Evolutionary conservation across 2,113 vertebrate genomes (phyloP).

Genomic region (Zosterops lateralis): DNA sequence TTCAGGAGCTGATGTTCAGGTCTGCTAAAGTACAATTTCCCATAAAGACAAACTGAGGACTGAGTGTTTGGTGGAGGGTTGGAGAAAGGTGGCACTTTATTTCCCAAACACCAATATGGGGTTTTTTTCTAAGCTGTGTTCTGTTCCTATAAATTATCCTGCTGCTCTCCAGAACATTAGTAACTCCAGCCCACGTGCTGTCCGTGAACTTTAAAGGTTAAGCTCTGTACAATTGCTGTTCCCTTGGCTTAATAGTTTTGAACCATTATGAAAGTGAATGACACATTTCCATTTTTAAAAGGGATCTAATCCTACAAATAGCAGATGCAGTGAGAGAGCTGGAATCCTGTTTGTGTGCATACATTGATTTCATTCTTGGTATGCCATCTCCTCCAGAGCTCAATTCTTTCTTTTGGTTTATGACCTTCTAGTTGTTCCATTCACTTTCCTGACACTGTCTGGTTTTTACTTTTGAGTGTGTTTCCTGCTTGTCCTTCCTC

Average conservation of each 20-base stretch:
- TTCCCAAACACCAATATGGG: background rate
- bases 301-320: background rate
- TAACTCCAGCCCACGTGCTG: background rate
- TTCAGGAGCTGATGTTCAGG: background rate
- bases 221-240: background rate
- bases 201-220: background rate
- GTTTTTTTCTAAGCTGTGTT: background rate
- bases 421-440: background rate
- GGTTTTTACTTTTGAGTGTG: accelerated
- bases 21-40: background rate
- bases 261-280: background rate
- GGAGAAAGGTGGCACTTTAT: background rate
- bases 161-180: background rate
- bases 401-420: background rate
- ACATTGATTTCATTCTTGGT: background rate
- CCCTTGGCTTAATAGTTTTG: background rate
- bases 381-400: background rate
- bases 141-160: background rate
- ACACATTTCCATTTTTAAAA: background rate
- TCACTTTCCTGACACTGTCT: background rate
- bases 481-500: background rate
- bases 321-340: background rate
- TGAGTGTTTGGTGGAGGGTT: background rate
- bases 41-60: background rate
- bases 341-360: background rate